phyloP scores from a whole-genome alignment of 2,888 invertebrate species.

The Ectemnius cavifrons region DNA sequence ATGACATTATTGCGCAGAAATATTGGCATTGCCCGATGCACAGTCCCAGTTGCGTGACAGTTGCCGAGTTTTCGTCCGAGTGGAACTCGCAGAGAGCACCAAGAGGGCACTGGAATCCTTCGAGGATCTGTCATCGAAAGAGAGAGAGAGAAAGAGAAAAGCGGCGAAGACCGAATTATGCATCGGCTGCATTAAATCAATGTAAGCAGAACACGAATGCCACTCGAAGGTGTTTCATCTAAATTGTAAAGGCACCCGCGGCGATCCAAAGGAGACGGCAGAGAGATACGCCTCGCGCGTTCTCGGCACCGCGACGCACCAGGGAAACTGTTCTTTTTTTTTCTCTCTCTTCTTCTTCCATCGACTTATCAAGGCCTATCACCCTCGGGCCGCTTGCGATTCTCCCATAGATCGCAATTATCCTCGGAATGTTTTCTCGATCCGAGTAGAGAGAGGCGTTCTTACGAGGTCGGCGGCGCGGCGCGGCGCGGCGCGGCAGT shows the following conservation, averaged over 20 bases:
- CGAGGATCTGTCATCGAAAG: too few species aligned
- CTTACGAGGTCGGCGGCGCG: constrained; percentile 1
- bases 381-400: neutral
- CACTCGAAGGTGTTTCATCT: constrained; percentile 19
- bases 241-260: constrained; percentile 32
- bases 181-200: constrained; percentile 37
- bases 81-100: neutral
- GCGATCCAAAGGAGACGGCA: neutral
- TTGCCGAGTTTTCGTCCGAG: neutral
- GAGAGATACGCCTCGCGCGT: too few species aligned
- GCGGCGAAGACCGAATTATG: constrained; percentile 32
- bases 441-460: neutral
- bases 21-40: too few species aligned
- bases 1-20: constrained; percentile 43
- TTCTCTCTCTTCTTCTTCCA: neutral
- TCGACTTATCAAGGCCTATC: neutral
- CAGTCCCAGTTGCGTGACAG: too few species aligned
- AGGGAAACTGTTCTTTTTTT: neutral
- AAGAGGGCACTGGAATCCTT: neutral
- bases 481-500: too few species aligned
- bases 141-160: too few species aligned
- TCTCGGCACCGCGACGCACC: too few species aligned
- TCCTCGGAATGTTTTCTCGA: neutral
- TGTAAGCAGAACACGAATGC: neutral
- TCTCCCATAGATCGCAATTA: constrained; percentile 1